Evolutionary conservation across 2,888 invertebrate genomes (phyloP).

Genomic region (Melipona bicolor): DNA sequence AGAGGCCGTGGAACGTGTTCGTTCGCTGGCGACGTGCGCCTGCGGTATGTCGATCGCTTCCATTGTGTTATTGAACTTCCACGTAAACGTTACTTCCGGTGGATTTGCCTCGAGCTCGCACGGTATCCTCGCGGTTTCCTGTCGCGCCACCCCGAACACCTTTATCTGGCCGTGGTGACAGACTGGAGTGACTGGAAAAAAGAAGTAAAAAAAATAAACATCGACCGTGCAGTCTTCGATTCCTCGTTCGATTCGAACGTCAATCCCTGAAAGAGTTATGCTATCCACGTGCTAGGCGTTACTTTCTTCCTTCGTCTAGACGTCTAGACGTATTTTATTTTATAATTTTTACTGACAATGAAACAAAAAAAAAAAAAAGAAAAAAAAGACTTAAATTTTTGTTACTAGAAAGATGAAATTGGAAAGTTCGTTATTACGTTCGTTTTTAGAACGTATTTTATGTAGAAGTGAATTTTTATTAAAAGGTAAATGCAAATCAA

Average conservation of each 20-base stretch:
- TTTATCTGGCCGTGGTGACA: constrained; percentile 89
- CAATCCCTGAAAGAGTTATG: background rate
- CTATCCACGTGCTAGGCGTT: background rate
- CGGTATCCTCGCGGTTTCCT: constrained; percentile 88
- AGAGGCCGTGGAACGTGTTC: constrained; percentile 87
- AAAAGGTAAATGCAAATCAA: background rate
- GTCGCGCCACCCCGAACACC: constrained; percentile 90
- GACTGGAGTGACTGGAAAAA: constrained; percentile 88
- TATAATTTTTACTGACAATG: too few species aligned
- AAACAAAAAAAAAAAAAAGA: too few species aligned
- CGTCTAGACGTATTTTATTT: too few species aligned
- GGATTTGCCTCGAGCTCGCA: constrained; percentile 93
- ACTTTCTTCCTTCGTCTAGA: background rate
- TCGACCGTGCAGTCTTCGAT: background rate
- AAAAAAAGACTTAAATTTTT: too few species aligned
- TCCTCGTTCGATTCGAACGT: background rate
- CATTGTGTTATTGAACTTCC: constrained; percentile 92
- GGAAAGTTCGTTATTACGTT: too few species aligned
- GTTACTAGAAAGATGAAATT: too few species aligned
- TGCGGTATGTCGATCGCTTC: constrained; percentile 89
- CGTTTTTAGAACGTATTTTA: too few species aligned
- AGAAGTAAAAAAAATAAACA: background rate
- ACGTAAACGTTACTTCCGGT: constrained; percentile 88
- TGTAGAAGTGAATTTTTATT: background rate
- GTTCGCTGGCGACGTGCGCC: constrained; percentile 87